Conservation (phyloP, 2,113 vertebrate species). For the Amblyopsis rosae region DNA sequence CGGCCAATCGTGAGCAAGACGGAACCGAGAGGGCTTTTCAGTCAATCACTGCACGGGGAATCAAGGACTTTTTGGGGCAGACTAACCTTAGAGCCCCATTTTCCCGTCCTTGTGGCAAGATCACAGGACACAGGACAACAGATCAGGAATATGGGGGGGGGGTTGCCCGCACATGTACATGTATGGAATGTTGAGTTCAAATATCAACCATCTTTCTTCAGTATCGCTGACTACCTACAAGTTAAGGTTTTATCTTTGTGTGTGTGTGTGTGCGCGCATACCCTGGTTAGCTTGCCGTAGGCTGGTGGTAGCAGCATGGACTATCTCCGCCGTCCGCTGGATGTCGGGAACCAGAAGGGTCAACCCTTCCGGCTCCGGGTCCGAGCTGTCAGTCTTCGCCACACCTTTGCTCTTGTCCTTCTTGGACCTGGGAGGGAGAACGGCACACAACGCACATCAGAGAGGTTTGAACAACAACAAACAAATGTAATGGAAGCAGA, state of each 20-base stretch:
- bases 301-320: conserved; percentile 90
- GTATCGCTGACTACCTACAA: background rate
- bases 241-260: too few species aligned
- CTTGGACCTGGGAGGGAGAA: conserved; percentile 84
- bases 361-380: conserved; percentile 96
- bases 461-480: too few species aligned
- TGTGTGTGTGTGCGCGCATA: conserved; percentile 42
- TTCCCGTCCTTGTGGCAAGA: conserved; percentile 41
- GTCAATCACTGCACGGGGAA: conserved; percentile 26
- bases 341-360: conserved; percentile 96
- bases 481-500: too few species aligned
- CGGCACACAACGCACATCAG: background rate
- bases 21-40: background rate
- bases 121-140: conserved; percentile 15
- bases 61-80: conserved; percentile 2
- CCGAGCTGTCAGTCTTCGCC: conserved; percentile 87
- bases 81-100: conserved; percentile 47
- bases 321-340: conserved; percentile 95
- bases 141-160: background rate
- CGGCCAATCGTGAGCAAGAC: conserved; percentile 7
- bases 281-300: conserved; percentile 94
- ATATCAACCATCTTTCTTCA: too few species aligned
- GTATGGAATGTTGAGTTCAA: too few species aligned
- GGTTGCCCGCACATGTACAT: too few species aligned
- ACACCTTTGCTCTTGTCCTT: conserved; percentile 96